Evolutionary conservation across 2,888 invertebrate genomes (phyloP), one percentile per base, ranked within the genome.

Genomic region (Empis livida): DNA sequence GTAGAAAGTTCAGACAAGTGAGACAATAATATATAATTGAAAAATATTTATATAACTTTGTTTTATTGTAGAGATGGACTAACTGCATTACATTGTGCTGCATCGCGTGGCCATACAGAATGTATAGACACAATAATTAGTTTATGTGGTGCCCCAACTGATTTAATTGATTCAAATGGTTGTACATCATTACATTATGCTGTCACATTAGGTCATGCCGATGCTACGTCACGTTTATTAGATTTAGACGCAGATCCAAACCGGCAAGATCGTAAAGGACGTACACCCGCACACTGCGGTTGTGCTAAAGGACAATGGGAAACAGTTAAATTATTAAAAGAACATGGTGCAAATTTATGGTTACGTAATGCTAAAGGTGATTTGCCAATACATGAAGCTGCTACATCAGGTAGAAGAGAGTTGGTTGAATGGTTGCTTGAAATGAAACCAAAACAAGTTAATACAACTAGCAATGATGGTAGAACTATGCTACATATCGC

Each of bases 161-260:
- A 96, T 67, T 79, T 88, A 13, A 81, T 84, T 16, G 96, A 97
- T 68, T 84, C 84, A 43, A 95, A 95, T 64, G 95, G 94, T 1
- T 96, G 95, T 64, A 93, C 96, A 0, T 89, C 97, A 0, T 70
- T 99, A 23, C 97, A 97, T 70, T 99, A 97, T 64, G 91, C 97
- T 5, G 92, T 94, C 2, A 95, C 96, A 0, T 72, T 96, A 45
- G 95, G 96, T 0, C 96, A 97, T 63, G 89, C 91, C 0, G 93
- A 95, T 62, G 91, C 94, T 15, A 93, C 94, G 0, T 82, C 87
- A 5, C 75, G 91, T 4, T 73, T 99, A 39, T 72, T 99, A n/a
- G 82, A 86, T 51, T 81, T 89, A 53, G 92, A 90, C 1, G 90
- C 95, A 0, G 84, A 95, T 65, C 82, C 92, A 0, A 92, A 95